phyloP scores from a whole-genome alignment of 2,797 vertebrate species.

The Sebastes elongatus region DNA sequence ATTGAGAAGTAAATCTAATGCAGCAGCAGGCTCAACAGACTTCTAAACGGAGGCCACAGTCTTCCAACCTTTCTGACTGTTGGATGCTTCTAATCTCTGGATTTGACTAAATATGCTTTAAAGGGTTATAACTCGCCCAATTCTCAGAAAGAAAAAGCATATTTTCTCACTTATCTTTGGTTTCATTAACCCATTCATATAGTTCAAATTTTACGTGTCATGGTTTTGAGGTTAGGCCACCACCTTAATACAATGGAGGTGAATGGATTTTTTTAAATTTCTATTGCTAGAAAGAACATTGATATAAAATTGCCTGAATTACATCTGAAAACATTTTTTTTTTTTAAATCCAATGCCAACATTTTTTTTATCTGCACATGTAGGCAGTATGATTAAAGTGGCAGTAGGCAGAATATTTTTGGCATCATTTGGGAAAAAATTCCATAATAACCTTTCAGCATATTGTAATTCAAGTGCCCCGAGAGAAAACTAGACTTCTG shows the following conservation, averaged over 20 bases:
- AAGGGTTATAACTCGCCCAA: not conserved
- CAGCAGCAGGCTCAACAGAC: not conserved
- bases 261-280: not conserved
- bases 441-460: too few relatives aligned
- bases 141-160: not conserved
- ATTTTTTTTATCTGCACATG: not conserved
- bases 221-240: not conserved
- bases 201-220: not conserved
- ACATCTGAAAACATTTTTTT: not conserved
- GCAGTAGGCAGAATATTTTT: too few relatives aligned
- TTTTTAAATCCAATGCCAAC: not conserved
- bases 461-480: too few relatives aligned
- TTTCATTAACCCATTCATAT: not conserved
- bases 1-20: constrained; percentile 46
- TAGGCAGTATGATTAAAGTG: not conserved
- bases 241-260: not conserved
- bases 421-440: too few relatives aligned
- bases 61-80: not conserved
- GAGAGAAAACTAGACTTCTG: too few relatives aligned
- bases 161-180: not conserved
- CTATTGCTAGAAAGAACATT: not conserved
- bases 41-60: not conserved
- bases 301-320: not conserved
- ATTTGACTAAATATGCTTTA: not conserved
- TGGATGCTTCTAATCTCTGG: not conserved